Evolutionary conservation across 37 sponge, comb jelly and placozoan species (phyloP).

Genomic region (Ephydatia muelleri): DNA sequence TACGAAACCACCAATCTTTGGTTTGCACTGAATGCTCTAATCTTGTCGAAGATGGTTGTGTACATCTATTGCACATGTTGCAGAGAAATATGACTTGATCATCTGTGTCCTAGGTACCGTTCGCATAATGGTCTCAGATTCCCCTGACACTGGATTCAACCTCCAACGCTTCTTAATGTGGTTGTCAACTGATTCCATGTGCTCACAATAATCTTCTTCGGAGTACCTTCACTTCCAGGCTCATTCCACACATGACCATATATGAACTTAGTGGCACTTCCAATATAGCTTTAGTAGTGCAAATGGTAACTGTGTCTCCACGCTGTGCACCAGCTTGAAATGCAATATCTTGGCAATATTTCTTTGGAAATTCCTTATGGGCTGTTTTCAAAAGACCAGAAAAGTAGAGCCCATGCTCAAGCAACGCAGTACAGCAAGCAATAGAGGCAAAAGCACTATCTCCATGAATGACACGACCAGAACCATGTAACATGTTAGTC

Average conservation of each 20-base stretch:
- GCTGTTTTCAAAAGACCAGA: constrained; percentile 1
- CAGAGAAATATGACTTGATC: constrained; percentile 1
- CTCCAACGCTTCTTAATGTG: background rate
- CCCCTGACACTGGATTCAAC: background rate
- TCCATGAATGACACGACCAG: background rate
- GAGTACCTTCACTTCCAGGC: background rate
- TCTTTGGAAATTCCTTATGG: background rate
- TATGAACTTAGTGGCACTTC: background rate
- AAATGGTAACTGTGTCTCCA: background rate
- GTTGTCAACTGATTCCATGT: background rate
- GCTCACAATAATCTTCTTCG: background rate
- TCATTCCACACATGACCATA: background rate
- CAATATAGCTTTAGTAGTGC: background rate
- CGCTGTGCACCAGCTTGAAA: background rate
- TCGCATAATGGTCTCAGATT: background rate
- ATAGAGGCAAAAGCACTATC: background rate
- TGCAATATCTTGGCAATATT: background rate
- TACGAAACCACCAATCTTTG: background rate
- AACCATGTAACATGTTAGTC: background rate
- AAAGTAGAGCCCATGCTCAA: background rate
- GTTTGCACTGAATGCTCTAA: background rate
- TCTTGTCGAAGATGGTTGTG: background rate
- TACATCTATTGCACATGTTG: background rate
- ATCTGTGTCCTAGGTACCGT: background rate
- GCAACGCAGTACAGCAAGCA: background rate